Evolutionary conservation across 2,113 vertebrate species (phyloP).

Genomic region (Scomber japonicus): DNA sequence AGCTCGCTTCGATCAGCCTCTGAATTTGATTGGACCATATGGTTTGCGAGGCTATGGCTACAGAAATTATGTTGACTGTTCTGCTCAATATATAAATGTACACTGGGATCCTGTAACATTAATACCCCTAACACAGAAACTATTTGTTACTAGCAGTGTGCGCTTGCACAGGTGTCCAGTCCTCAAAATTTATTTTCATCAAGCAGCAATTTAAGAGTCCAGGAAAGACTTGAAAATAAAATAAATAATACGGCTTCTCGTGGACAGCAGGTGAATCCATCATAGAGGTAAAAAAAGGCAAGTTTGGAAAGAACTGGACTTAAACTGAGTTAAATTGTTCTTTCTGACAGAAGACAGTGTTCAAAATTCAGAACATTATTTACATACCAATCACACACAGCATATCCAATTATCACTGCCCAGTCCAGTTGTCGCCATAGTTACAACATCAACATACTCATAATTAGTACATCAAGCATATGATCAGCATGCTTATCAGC

Average conservation of each 20-base stretch:
- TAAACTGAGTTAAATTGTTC: not conserved
- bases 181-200: not conserved
- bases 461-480: not conserved
- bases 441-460: slow-evolving; percentile 2
- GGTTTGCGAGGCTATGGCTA: slow-evolving; percentile 3
- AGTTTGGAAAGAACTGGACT: not conserved
- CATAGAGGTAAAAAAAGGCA: not conserved
- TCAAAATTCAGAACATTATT: not conserved
- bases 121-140: slow-evolving; percentile 7
- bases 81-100: slow-evolving; percentile 19
- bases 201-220: not conserved
- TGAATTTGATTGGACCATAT: slow-evolving; percentile 43
- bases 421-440: not conserved
- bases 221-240: slow-evolving; percentile 18
- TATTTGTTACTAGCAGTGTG: not conserved
- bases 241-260: slow-evolving; percentile 4
- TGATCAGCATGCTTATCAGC: not conserved
- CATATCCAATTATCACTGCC: slow-evolving; percentile 18
- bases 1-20: not conserved
- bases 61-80: not conserved
- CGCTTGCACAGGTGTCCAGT: slow-evolving; percentile 8
- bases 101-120: slow-evolving; percentile 22
- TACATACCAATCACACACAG: not conserved
- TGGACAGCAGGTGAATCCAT: not conserved
- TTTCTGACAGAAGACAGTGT: not conserved